A percentile compares a stretch with the other conserved stretches of the same genome.
phyloP scores from a whole-genome alignment of 2,113 vertebrate species.

The Syngnathus scovelli region DNA sequence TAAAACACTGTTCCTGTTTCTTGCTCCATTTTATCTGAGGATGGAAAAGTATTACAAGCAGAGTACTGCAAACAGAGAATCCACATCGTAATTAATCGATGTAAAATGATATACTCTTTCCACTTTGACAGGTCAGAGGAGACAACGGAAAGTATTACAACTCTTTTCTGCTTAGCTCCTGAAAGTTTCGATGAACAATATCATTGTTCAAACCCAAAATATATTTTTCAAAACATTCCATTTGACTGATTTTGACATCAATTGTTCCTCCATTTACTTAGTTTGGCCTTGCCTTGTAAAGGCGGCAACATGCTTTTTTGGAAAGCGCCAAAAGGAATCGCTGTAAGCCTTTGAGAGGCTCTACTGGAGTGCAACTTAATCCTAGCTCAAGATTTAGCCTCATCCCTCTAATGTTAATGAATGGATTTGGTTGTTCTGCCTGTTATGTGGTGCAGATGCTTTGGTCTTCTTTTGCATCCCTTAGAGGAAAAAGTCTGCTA shows the following conservation, averaged over 20 bases:
- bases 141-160: slow-evolving; percentile 26
- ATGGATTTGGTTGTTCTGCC: slow-evolving; percentile 41
- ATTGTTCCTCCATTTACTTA: slow-evolving; percentile 51
- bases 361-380: slow-evolving; percentile 57
- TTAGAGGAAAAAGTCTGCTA: slow-evolving; percentile 50
- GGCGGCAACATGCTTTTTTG: slow-evolving; percentile 43
- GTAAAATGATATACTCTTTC: slow-evolving; percentile 29
- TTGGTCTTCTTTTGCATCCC: slow-evolving; percentile 27
- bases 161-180: neutral
- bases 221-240: slow-evolving; percentile 26
- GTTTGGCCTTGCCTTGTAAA: slow-evolving; percentile 52
- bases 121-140: slow-evolving; percentile 17
- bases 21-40: slow-evolving; percentile 1
- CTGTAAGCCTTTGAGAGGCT: slow-evolving; percentile 56
- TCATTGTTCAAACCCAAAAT: slow-evolving; percentile 14
- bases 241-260: slow-evolving; percentile 39
- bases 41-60: slow-evolving; percentile 12
- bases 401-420: slow-evolving; percentile 49
- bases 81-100: neutral
- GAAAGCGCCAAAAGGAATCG: slow-evolving; percentile 44
- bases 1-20: slow-evolving; percentile 7
- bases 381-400: slow-evolving; percentile 48
- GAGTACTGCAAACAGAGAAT: slow-evolving; percentile 1
- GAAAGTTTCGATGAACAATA: slow-evolving; percentile 8
- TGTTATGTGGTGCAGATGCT: slow-evolving; percentile 43